Percentiles rank a stretch among this genome's conserved stretches.
Conservation (phyloP, 64 coral and sea anemone species). For the Exaiptasia diaphana region DNA sequence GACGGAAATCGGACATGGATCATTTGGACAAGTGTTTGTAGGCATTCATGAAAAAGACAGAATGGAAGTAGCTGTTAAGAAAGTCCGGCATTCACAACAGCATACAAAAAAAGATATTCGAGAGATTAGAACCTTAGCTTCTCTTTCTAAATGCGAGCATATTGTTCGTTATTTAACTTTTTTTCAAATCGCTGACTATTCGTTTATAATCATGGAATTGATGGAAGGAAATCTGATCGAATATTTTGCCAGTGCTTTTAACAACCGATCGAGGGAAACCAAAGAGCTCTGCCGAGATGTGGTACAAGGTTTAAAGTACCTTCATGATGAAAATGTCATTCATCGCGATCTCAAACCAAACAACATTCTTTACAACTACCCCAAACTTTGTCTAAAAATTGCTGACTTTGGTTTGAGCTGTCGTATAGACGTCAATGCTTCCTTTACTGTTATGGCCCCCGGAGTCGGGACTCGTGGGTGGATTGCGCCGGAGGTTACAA, state of each 20-base stretch:
- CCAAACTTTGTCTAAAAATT: conserved; percentile 54
- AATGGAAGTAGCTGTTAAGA: conserved; percentile 10
- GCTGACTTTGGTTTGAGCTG: conserved; percentile 68
- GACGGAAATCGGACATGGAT: background rate
- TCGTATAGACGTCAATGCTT: background rate
- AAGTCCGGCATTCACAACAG: background rate
- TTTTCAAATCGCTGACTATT: background rate
- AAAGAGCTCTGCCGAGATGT: conserved; percentile 54
- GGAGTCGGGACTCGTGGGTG: conserved; percentile 49
- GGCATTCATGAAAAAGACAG: conserved; percentile 6
- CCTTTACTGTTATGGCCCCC: background rate
- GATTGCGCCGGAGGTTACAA: conserved; percentile 68
- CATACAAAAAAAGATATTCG: background rate
- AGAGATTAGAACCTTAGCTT: background rate
- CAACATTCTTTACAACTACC: conserved; percentile 38
- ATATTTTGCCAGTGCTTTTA: background rate
- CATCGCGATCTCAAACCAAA: conserved; percentile 67
- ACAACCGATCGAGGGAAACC: background rate
- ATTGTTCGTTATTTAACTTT: conserved; percentile 42
- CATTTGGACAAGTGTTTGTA: conserved; percentile 20
- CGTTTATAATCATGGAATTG: conserved; percentile 56
- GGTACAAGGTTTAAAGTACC: conserved; percentile 26
- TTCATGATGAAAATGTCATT: conserved; percentile 40
- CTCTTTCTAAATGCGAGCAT: conserved; percentile 28
- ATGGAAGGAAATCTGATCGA: conserved; percentile 66